Percentiles rank a stretch among this genome's conserved stretches.
phyloP scores from a whole-genome alignment of 2,113 vertebrate species.

The Reinhardtius hippoglossoides region DNA sequence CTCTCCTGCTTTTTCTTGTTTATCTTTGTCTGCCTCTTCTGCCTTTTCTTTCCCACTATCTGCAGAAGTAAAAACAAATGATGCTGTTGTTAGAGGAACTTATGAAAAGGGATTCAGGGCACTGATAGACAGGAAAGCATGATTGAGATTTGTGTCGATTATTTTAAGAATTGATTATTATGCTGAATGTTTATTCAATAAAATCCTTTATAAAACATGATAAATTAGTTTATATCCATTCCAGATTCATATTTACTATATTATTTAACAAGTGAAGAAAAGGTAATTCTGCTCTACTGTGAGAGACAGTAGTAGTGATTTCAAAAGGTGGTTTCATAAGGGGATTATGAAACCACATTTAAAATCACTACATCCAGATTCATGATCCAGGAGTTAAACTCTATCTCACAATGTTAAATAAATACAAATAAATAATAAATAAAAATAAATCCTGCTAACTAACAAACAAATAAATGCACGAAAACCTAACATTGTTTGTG shows the following conservation, averaged over 20 bases:
- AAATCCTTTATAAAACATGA: neutral
- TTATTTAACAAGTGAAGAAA: neutral
- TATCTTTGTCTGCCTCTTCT: constrained; percentile 26
- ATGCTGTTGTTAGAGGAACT: constrained; percentile 1
- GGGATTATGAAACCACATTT: no score
- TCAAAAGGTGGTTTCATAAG: no score
- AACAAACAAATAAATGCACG: no score
- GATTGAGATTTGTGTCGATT: neutral
- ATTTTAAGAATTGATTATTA: neutral
- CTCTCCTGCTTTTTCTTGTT: constrained; percentile 34
- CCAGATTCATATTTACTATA: neutral
- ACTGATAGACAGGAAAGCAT: neutral
- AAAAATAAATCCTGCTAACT: no score
- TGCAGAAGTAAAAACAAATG: neutral
- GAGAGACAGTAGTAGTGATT: no score
- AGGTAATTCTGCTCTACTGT: no score
- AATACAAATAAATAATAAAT: no score
- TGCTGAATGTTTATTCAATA: no score
- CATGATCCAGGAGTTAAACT: no score
- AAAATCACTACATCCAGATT: no score
- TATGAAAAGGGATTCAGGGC: neutral
- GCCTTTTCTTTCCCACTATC: constrained; percentile 11
- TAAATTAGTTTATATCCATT: neutral
- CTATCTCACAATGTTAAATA: no score
- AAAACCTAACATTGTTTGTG: no score